Percentiles rank a stretch among this genome's conserved stretches.
Conservation (phyloP, 2,797 vertebrate species). For the Myotis pilosus region DNA sequence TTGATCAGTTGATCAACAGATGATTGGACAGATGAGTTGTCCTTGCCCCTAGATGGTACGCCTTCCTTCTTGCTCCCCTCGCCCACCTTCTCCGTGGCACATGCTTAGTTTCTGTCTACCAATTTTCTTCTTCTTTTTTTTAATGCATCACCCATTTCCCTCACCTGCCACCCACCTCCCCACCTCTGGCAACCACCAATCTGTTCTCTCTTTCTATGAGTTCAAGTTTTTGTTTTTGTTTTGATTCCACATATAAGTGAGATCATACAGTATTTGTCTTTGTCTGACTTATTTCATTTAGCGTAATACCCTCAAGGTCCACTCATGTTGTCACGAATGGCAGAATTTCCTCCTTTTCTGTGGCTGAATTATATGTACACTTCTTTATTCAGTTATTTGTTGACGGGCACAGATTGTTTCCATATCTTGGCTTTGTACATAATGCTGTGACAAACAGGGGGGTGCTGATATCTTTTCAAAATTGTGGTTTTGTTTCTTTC, state of each 20-base stretch:
- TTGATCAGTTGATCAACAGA: neutral
- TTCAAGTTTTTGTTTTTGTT: neutral
- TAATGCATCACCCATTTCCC: no score
- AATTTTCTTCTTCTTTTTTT: neutral
- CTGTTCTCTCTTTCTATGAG: neutral
- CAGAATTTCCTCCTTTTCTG: neutral
- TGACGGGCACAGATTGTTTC: neutral
- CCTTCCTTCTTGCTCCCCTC: neutral
- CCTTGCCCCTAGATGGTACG: no score
- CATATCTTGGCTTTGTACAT: neutral
- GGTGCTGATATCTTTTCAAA: neutral
- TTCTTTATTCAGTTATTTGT: neutral
- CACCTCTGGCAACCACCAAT: no score
- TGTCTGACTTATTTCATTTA: neutral
- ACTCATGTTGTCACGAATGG: no score
- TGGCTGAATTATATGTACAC: neutral
- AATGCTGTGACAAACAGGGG: neutral
- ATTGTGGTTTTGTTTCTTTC: neutral
- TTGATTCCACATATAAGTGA: neutral
- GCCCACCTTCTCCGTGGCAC: neutral
- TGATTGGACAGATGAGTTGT: no score
- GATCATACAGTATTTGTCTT: neutral
- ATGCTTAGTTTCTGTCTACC: neutral
- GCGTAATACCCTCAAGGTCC: neutral
- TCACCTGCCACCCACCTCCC: no score